Evolutionary conservation across 2,797 vertebrate species (phyloP).

Genomic region (Pelodytes ibericus): DNA sequence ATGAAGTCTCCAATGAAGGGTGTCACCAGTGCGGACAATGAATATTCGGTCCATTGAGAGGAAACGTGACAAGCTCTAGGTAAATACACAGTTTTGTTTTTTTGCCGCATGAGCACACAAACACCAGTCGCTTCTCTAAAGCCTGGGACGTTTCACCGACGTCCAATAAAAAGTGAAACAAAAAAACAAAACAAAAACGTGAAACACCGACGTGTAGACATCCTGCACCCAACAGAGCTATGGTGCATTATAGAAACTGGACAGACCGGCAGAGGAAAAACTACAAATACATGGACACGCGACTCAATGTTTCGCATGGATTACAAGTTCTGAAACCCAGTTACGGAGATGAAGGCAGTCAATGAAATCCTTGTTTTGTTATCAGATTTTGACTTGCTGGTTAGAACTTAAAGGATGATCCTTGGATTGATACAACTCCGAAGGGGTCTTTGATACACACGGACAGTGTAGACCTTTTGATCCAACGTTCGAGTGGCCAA

Average conservation of each 20-base stretch:
- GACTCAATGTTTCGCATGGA: conserved; percentile 9
- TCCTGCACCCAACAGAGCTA: not conserved
- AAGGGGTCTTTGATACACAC: not conserved
- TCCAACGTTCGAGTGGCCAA: not conserved
- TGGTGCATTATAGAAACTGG: not conserved
- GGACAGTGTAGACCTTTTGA: not conserved
- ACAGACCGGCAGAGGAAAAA: not conserved
- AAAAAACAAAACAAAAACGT: not conserved
- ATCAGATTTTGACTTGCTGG: not conserved
- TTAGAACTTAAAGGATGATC: not conserved
- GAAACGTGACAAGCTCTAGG: conserved; percentile 55
- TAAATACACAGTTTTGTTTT: not conserved
- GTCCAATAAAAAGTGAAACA: not conserved
- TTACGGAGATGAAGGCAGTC: not conserved
- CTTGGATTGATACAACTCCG: not conserved
- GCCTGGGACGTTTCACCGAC: not conserved
- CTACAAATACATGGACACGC: not conserved
- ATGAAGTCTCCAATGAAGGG: conserved; percentile 53
- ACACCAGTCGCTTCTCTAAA: conserved; percentile 15
- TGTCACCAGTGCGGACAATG: conserved; percentile 67
- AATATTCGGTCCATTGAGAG: conserved; percentile 68
- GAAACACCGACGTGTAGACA: not conserved
- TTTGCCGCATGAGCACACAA: conserved; percentile 29
- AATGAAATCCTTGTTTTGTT: too few relatives aligned
- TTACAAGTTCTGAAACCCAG: conserved; percentile 24